Conservation (phyloP, 2,888 invertebrate species). For the Chrysopilus asiliformis region DNA sequence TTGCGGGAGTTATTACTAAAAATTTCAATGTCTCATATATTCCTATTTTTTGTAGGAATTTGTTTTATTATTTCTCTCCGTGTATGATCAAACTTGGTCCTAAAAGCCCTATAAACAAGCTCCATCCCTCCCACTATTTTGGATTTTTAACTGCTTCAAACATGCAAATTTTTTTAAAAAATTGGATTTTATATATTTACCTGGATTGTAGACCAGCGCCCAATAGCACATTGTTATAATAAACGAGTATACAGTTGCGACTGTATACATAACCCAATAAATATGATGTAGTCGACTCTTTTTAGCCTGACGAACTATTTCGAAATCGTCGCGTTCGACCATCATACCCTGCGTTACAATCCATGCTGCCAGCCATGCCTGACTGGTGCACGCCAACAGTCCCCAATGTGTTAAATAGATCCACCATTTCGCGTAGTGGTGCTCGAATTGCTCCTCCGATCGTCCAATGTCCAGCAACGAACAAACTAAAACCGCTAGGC, state of each 20-base stretch:
- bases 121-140: no score
- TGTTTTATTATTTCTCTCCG: no score
- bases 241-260: slow-evolving; percentile 36
- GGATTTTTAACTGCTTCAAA: no score
- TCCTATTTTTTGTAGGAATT: no score
- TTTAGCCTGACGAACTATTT: slow-evolving; percentile 34
- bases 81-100: no score
- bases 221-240: slow-evolving; percentile 37
- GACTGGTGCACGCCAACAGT: slow-evolving; percentile 31
- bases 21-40: no score
- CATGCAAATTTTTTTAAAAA: no score
- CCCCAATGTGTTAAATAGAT: slow-evolving; percentile 37
- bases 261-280: slow-evolving; percentile 36
- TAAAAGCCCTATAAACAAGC: no score
- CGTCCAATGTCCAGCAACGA: slow-evolving; percentile 35
- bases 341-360: slow-evolving; percentile 37
- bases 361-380: slow-evolving; percentile 36
- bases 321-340: slow-evolving; percentile 37
- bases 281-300: slow-evolving; percentile 33
- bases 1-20: no score
- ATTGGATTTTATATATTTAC: no score
- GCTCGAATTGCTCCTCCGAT: slow-evolving; percentile 34
- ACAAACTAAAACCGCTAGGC: slow-evolving; percentile 35
- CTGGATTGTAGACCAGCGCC: slow-evolving; percentile 52
- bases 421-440: slow-evolving; percentile 38